Evolutionary conservation across 2,888 invertebrate species (phyloP), one percentile per base, ranked within the genome.

Genomic region (Limnephilus lunatus): DNA sequence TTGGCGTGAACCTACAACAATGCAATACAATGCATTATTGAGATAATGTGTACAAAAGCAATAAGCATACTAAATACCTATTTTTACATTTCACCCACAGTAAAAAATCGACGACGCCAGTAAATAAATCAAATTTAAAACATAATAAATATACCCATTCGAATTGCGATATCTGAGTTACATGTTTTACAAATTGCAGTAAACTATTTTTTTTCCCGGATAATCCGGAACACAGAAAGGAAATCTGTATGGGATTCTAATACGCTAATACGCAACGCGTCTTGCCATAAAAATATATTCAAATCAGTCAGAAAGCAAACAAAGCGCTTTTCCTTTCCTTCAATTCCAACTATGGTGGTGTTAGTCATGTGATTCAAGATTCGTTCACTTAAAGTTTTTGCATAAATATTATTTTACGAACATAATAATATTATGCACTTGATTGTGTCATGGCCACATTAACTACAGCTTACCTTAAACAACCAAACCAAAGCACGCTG

Each of bases 201-300:
- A n/a, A n/a, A n/a, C n/a, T n/a, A n/a, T n/a, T n/a, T n/a, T n/a
- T n/a, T n/a, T n/a, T n/a, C n/a, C n/a, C n/a, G n/a, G n/a, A n/a
- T n/a, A n/a, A 35, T 11, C 48, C n/a, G 53, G 53, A n/a, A 48
- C 44, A 31, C 53, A 30, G 53, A 31, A 86, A 30, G 53, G 31
- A 30, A 31, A 53, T 31, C 14, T 7, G 68, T 30, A 14, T 4
- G 15, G 53, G 31, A 32, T 87, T 87, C 87, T 48, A 31, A 87
- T 3, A 53, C 53, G 86, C 30, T 14, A 87, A 87, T 87, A 53
- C 31, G 48, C 68, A 53, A 87, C 87, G 19, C 87, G 87, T 87
- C 48, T 87, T 53, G 87, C 87, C 85, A 44, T 30, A n/a, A 87
- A 53, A 48, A 53, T 19, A 44, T 53, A 53, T 32, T 68, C 25